phyloP scores from a whole-genome alignment of 2,113 vertebrate genomes.

The Limanda limanda region DNA sequence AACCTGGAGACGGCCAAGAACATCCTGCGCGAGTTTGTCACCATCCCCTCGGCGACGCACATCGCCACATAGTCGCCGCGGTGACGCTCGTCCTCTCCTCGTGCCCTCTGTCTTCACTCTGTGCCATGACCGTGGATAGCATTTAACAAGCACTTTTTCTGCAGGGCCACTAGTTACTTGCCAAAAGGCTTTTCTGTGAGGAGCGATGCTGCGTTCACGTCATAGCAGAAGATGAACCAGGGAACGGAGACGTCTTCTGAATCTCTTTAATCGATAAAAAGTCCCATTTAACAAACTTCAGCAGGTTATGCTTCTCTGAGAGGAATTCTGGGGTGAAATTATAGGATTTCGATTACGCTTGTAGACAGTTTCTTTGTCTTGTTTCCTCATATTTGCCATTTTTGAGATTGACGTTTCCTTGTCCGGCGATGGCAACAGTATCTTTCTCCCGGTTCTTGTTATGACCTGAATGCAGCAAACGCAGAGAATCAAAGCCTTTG shows the following conservation, averaged over 20 bases:
- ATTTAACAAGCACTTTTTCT: slow-evolving; percentile 67
- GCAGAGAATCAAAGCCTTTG: slow-evolving; percentile 18
- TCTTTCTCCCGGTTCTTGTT: neutral
- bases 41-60: slow-evolving; percentile 91
- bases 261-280: neutral
- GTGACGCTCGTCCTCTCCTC: neutral
- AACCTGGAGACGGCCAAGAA: slow-evolving; percentile 99
- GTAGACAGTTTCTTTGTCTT: too few relatives aligned
- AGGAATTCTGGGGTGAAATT: too few relatives aligned
- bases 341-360: neutral
- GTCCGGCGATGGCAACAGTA: too few relatives aligned
- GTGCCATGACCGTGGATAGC: slow-evolving; percentile 67
- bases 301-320: too few relatives aligned
- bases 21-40: slow-evolving; percentile 97
- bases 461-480: slow-evolving; percentile 58
- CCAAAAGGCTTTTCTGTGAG: slow-evolving; percentile 18
- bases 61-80: slow-evolving; percentile 90
- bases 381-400: neutral
- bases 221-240: neutral
- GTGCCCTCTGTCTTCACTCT: slow-evolving; percentile 44
- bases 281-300: too few relatives aligned
- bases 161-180: slow-evolving; percentile 43
- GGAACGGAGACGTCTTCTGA: neutral
- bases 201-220: slow-evolving; percentile 38
- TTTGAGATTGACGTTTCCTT: neutral